A percentile compares a stretch with the other conserved stretches of the same genome.
Conservation (phyloP, 2,113 vertebrate genomes). For the Eidolon helvum region DNA sequence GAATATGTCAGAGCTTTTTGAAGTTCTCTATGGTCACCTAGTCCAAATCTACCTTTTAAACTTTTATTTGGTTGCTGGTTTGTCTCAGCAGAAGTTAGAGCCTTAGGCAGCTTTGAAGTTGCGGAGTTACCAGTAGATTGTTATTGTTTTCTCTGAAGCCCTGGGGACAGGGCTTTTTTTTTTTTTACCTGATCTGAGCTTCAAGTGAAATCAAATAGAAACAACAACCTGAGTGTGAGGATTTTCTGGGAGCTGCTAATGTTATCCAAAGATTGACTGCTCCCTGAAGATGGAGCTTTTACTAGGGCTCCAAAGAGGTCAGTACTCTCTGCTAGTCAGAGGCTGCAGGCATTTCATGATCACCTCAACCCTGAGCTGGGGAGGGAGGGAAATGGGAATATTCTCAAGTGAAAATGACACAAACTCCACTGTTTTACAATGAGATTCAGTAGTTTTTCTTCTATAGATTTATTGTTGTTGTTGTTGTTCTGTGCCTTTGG, state of each 20-base stretch:
- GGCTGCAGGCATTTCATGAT: background rate
- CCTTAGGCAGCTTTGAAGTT: background rate
- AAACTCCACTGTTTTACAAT: background rate
- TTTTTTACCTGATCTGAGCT: background rate
- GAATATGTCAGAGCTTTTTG: background rate
- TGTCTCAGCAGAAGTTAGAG: background rate
- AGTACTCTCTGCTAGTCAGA: background rate
- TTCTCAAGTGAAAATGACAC: background rate
- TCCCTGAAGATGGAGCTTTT: background rate
- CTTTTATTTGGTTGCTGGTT: background rate
- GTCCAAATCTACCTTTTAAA: background rate
- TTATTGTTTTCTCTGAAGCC: background rate
- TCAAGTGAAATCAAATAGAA: constrained; percentile 14
- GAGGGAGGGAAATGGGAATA: fast-evolving
- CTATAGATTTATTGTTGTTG: background rate
- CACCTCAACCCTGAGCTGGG: background rate
- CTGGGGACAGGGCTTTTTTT: background rate
- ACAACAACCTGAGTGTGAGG: background rate
- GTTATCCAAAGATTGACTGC: background rate
- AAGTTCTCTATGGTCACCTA: background rate
- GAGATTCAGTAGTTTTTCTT: background rate
- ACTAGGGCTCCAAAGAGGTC: background rate
- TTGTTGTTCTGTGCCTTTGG: background rate
- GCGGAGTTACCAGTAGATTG: background rate
- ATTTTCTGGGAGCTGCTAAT: constrained; percentile 10